phyloP scores from a whole-genome alignment of 2,113 vertebrate species.

The Epinephelus fuscoguttatus region DNA sequence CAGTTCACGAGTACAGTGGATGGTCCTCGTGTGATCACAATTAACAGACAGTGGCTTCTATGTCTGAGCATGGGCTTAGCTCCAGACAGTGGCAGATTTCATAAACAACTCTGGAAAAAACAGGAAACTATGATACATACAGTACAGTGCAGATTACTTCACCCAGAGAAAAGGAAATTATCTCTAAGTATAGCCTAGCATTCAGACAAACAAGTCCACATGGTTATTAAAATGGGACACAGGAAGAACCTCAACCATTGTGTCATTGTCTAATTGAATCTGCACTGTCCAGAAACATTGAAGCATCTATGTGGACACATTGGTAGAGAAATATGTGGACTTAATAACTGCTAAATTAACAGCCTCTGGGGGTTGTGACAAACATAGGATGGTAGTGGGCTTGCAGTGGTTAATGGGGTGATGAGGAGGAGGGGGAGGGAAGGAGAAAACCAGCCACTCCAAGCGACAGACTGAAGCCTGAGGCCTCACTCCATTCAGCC shows the following conservation, averaged over 20 bases:
- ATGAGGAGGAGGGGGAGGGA: constrained; percentile 25
- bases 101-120: constrained; percentile 77
- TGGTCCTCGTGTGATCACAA: constrained; percentile 46
- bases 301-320: neutral
- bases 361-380: neutral
- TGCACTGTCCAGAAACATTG: neutral
- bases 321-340: neutral
- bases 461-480: constrained; percentile 55
- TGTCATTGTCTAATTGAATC: neutral
- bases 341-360: constrained; percentile 1
- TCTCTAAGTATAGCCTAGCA: constrained; percentile 40
- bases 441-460: constrained; percentile 38
- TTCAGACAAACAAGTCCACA: constrained; percentile 19
- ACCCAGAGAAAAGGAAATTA: constrained; percentile 26
- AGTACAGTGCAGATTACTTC: constrained; percentile 37
- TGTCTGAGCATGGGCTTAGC: constrained; percentile 50
- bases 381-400: neutral
- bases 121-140: constrained; percentile 76
- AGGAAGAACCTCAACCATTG: neutral
- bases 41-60: constrained; percentile 71
- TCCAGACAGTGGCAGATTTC: constrained; percentile 66
- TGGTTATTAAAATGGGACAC: constrained; percentile 12
- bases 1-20: constrained; percentile 51
- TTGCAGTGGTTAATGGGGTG: constrained; percentile 54
- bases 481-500: constrained; percentile 77